phyloP scores from a whole-genome alignment of 2,888 invertebrate genomes.

The Lithophane semibrunnea region DNA sequence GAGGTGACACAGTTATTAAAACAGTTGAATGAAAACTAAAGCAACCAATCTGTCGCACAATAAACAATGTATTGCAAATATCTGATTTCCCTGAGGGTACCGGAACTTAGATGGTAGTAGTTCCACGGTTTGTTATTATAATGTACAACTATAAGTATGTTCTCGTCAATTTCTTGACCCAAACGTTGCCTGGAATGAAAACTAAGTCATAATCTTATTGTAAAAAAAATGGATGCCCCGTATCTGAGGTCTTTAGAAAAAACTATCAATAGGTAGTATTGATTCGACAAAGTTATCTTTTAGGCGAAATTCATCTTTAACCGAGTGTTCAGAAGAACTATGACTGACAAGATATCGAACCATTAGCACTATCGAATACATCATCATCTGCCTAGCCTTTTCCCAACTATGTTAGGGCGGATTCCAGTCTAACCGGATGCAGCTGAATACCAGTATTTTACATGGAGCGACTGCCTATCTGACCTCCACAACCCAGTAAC shows the following conservation, averaged over 20 bases:
- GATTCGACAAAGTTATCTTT: not conserved
- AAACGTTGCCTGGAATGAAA: not conserved
- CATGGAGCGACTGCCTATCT: too few relatives aligned
- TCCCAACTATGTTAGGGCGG: too few relatives aligned
- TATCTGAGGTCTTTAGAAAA: too few relatives aligned
- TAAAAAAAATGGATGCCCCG: not conserved
- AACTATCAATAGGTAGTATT: not conserved
- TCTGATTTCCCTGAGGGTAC: conserved; percentile 48
- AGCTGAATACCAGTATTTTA: too few relatives aligned
- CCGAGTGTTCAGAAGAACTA: not conserved
- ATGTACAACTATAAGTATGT: not conserved
- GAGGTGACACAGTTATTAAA: conserved; percentile 10
- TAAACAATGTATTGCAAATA: conserved; percentile 55
- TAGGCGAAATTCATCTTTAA: not conserved
- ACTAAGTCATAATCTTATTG: not conserved
- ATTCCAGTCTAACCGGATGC: too few relatives aligned
- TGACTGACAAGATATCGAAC: not conserved
- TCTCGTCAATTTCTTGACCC: not conserved
- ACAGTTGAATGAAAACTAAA: conserved; percentile 15
- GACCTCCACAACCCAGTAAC: too few relatives aligned
- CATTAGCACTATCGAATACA: too few relatives aligned
- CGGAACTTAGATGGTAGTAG: conserved; percentile 41
- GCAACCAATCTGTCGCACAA: conserved; percentile 13
- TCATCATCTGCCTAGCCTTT: too few relatives aligned
- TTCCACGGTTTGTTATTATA: conserved; percentile 15